A percentile compares a stretch with the other conserved stretches of the same genome.
Conservation (phyloP, 2,888 invertebrate genomes). For the Sesia apiformis region DNA sequence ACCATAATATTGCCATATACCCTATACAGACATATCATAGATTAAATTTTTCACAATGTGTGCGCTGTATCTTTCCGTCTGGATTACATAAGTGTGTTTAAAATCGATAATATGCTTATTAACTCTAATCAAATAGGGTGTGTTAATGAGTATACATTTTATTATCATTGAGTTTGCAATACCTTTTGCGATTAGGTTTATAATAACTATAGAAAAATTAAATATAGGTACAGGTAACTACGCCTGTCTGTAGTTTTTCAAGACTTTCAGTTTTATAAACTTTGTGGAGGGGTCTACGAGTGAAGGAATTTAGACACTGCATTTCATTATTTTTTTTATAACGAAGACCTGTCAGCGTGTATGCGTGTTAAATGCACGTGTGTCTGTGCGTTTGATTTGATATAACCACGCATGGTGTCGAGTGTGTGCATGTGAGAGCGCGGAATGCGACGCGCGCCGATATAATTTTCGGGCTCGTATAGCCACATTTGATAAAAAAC, state of each 20-base stretch:
- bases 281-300: too few relatives aligned
- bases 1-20: slow-evolving; percentile 4
- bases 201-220: too few relatives aligned
- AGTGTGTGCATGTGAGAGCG: slow-evolving; percentile 27
- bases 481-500: slow-evolving; percentile 59
- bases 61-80: slow-evolving; percentile 12
- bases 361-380: not conserved
- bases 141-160: not conserved
- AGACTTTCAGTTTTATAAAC: too few relatives aligned
- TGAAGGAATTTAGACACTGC: not conserved
- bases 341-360: not conserved
- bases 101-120: slow-evolving; percentile 2
- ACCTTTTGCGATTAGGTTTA: too few relatives aligned
- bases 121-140: not conserved
- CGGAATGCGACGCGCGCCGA: slow-evolving; percentile 54
- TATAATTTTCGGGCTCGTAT: slow-evolving; percentile 51
- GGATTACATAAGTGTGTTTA: slow-evolving; percentile 12
- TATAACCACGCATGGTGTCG: slow-evolving; percentile 1
- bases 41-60: slow-evolving; percentile 22
- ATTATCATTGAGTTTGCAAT: too few relatives aligned
- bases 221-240: too few relatives aligned
- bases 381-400: not conserved
- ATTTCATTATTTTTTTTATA: not conserved
- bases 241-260: too few relatives aligned
- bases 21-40: slow-evolving; percentile 13